phyloP scores from a whole-genome alignment of 1,140 invertebrate species.

The Drosophila gunungcola region DNA sequence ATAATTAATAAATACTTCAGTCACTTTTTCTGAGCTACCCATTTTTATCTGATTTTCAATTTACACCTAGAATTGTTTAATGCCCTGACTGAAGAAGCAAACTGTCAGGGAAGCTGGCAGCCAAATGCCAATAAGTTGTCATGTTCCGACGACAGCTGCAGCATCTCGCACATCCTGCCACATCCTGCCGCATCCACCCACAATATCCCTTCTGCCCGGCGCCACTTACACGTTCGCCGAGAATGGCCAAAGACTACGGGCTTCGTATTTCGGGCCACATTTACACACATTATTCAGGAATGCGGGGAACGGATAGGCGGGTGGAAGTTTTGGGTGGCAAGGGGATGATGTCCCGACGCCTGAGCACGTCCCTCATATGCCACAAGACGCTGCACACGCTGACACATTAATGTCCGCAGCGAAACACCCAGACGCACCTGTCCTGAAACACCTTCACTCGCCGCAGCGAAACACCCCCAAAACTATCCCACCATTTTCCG shows the following conservation, averaged over 20 bases:
- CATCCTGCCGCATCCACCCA: neutral
- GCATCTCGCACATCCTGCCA: slow-evolving; percentile 46
- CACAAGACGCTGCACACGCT: slow-evolving; percentile 45
- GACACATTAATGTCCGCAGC: slow-evolving; percentile 73
- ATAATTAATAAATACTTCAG: too few species aligned
- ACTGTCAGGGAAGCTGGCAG: slow-evolving; percentile 29
- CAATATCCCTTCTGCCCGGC: slow-evolving; percentile 23
- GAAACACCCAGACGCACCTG: slow-evolving; percentile 45
- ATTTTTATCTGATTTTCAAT: slow-evolving; percentile 51
- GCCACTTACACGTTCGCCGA: slow-evolving; percentile 42
- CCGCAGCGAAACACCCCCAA: slow-evolving; percentile 9
- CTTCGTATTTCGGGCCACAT: slow-evolving; percentile 18
- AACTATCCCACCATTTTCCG: slow-evolving; percentile 28
- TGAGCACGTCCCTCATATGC: slow-evolving; percentile 56
- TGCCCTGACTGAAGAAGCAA: slow-evolving; percentile 16
- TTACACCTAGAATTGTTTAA: slow-evolving; percentile 50
- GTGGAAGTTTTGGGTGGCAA: neutral
- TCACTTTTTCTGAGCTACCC: neutral
- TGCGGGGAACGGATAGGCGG: slow-evolving; percentile 10
- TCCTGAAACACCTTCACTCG: slow-evolving; percentile 6
- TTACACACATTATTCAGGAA: slow-evolving; percentile 43
- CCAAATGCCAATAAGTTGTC: slow-evolving; percentile 65
- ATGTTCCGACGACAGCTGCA: slow-evolving; percentile 49
- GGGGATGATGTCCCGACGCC: slow-evolving; percentile 5
- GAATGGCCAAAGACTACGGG: slow-evolving; percentile 30